These are phyloP conservation scores for Proisotoma minuta DNA, from an alignment of 2,888 invertebrate species.

Conservation along the genomic window DNA sequence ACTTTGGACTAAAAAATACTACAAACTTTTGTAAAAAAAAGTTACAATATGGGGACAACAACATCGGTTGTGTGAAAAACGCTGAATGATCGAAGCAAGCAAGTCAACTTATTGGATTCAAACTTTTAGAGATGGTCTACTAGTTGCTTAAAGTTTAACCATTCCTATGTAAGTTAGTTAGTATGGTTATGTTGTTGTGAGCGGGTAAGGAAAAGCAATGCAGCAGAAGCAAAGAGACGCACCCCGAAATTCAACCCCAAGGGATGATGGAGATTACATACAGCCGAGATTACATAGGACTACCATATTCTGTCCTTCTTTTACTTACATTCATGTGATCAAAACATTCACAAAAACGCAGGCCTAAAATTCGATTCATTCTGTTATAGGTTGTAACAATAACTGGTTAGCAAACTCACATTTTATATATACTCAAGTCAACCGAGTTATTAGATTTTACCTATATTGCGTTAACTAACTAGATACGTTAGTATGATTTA, in stretches of 20 bases:
- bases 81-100: background rate
- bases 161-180: background rate
- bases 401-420: no score
- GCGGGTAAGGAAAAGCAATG: no score
- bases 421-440: background rate
- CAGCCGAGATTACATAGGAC: background rate
- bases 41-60: no score
- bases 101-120: constrained; percentile 2
- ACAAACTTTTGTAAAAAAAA: no score
- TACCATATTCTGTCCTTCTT: background rate
- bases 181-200: background rate
- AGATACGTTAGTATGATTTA: no score
- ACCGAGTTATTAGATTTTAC: background rate
- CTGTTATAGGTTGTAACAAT: background rate
- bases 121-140: constrained; percentile 1
- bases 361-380: no score
- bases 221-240: constrained; percentile 14
- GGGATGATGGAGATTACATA: constrained; percentile 17
- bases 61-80: no score
- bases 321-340: background rate
- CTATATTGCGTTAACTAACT: no score
- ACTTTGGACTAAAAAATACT: no score
- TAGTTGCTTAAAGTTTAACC: no score
- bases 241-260: constrained; percentile 26
- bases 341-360: background rate